phyloP scores from a whole-genome alignment of 2,113 vertebrate species.

The Anguilla japonica region DNA sequence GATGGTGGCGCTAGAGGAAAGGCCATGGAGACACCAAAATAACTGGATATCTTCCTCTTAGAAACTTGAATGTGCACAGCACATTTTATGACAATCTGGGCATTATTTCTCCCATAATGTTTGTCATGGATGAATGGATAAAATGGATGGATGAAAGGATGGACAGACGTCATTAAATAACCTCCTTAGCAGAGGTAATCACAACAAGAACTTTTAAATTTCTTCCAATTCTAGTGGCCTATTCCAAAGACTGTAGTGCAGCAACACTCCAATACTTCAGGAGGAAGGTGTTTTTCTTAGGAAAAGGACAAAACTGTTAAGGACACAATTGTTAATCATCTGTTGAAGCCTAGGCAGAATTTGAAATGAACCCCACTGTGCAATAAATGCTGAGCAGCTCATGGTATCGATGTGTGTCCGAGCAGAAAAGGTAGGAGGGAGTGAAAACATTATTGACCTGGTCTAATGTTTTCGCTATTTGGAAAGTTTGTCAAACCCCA shows the following conservation, averaged over 20 bases:
- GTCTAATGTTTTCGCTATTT: not conserved
- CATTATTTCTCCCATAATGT: no score
- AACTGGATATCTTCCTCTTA: no score
- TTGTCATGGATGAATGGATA: no score
- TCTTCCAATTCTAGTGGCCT: not conserved
- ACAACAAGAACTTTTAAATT: no score
- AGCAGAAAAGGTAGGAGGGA: not conserved
- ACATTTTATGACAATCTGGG: no score
- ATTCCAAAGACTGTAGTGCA: not conserved
- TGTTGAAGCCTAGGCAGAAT: not conserved
- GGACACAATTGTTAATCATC: not conserved
- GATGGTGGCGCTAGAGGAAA: no score
- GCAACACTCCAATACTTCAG: not conserved
- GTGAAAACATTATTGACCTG: not conserved
- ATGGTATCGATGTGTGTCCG: not conserved
- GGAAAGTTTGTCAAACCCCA: not conserved
- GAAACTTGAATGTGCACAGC: no score
- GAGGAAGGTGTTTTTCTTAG: conserved; percentile 1
- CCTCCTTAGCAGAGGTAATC: no score
- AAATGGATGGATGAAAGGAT: no score
- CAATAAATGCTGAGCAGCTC: not conserved
- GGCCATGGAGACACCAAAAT: no score
- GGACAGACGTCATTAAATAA: no score
- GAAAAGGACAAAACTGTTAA: not conserved
- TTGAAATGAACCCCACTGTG: not conserved